phyloP scores from a whole-genome alignment of 2,113 vertebrate genomes.

The Cyanoramphus novaezelandiae region DNA sequence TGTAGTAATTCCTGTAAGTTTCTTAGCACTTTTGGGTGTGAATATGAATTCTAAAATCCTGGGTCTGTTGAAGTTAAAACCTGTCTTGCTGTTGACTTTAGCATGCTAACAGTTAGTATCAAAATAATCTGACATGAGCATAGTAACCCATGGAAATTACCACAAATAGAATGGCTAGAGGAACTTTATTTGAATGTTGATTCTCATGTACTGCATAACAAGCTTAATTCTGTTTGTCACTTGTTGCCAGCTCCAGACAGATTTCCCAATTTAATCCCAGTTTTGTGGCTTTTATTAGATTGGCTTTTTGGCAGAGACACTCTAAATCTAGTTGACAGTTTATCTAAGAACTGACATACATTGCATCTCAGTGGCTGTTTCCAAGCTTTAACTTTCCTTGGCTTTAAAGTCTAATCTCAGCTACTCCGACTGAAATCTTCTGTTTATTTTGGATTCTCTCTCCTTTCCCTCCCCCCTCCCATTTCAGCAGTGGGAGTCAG shows the following conservation, averaged over 20 bases:
- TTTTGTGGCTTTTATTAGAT: neutral
- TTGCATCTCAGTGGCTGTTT: neutral
- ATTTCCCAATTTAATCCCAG: neutral
- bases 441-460: neutral
- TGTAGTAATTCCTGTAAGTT: neutral
- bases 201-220: neutral
- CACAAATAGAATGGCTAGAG: neutral
- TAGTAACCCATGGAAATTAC: neutral
- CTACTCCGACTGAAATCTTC: neutral
- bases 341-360: neutral
- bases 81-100: neutral
- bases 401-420: neutral
- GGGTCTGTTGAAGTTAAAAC: neutral
- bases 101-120: neutral
- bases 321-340: neutral
- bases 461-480: neutral
- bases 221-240: neutral
- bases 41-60: neutral
- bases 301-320: neutral
- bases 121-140: neutral
- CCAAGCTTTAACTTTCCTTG: neutral
- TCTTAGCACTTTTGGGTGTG: neutral
- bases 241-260: neutral
- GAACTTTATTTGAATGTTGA: neutral
- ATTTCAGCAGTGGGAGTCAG: neutral